Base-by-base conservation (phyloP, 2,113 vertebrate genomes). In the Daboia siamensis region DNA sequence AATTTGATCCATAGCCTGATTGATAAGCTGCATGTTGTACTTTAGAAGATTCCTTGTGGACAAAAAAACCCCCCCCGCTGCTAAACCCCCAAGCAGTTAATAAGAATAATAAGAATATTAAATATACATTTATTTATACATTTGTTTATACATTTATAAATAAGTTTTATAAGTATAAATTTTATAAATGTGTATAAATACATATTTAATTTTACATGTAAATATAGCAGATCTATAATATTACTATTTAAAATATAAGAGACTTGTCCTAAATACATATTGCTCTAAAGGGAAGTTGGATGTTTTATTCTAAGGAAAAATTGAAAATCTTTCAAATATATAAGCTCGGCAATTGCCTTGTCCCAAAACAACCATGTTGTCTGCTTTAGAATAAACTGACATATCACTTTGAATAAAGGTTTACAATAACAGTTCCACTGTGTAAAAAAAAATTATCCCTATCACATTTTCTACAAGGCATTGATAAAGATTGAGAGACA, bases 401-500 rank as follows among this genome's bases (percentile, higher is more conserved):
- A 52, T 2, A 13, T 4, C 59, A 12, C 9, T 55, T 17, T 80
- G 74, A 93, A 86, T 13, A 39, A 3, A 29, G 91, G 92, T 39
- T 94, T 86, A 88, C 80, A 94, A 90, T 85, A 51, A 69, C 93
- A 61, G 46, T 92, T 91, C 69, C 2, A 12, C 90, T 29, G 84
- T 91, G 10, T 86, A 0, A 9, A 56, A 85, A 0, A 9, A 56
- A 85, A 86, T 44, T 90, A 86, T 93, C 93, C 95, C 95, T 95
- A 94, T 94, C 94, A 94, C 92, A 93, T 91, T 89, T 92, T 95
- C 87, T 15, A 94, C 89, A 92, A 86, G 95, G 57, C 92, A 59
- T 91, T 29, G 61, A 90, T 80, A 93, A 74, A 74, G 15, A 74
- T 86, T 96, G 97, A 96, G 26, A 93, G 95, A 97, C 61, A 94